phyloP scores from a whole-genome alignment of 2,113 vertebrate species.

The Sylvia atricapilla region DNA sequence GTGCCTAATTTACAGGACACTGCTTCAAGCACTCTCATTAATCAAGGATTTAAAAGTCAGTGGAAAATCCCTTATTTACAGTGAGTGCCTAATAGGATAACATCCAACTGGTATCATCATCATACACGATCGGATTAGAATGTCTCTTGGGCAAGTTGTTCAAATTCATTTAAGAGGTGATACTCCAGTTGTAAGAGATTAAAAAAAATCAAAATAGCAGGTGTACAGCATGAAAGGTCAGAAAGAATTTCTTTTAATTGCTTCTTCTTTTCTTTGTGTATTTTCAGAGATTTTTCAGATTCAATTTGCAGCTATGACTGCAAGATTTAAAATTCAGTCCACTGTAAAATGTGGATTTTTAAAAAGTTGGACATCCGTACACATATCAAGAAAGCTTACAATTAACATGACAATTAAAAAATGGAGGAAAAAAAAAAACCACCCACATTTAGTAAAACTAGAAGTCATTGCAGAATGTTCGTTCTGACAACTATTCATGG shows the following conservation, averaged over 20 bases:
- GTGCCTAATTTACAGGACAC: slow-evolving; percentile 56
- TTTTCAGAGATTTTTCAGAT: not conserved
- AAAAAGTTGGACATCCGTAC: not conserved
- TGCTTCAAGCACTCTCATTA: slow-evolving; percentile 56
- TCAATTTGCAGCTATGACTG: not conserved
- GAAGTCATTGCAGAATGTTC: not conserved
- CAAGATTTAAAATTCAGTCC: not conserved
- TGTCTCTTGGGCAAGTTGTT: slow-evolving; percentile 18
- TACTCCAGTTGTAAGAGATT: not conserved
- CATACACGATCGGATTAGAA: slow-evolving; percentile 23
- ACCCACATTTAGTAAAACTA: not conserved
- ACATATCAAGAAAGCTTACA: not conserved
- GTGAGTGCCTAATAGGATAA: slow-evolving; percentile 52
- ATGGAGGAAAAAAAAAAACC: not conserved
- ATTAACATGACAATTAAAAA: not conserved
- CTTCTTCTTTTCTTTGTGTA: not conserved
- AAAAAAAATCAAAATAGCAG: not conserved
- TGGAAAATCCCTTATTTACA: slow-evolving; percentile 55
- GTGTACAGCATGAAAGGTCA: not conserved
- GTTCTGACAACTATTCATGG: not conserved
- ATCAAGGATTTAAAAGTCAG: slow-evolving; percentile 58
- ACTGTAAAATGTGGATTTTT: not conserved
- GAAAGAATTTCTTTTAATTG: not conserved
- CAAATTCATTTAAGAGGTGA: slow-evolving; percentile 21
- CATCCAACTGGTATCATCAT: slow-evolving; percentile 44